These are phyloP conservation scores for Diplolepis rosae DNA, from an alignment of 2,888 invertebrate genomes.

Conservation along the genomic window DNA sequence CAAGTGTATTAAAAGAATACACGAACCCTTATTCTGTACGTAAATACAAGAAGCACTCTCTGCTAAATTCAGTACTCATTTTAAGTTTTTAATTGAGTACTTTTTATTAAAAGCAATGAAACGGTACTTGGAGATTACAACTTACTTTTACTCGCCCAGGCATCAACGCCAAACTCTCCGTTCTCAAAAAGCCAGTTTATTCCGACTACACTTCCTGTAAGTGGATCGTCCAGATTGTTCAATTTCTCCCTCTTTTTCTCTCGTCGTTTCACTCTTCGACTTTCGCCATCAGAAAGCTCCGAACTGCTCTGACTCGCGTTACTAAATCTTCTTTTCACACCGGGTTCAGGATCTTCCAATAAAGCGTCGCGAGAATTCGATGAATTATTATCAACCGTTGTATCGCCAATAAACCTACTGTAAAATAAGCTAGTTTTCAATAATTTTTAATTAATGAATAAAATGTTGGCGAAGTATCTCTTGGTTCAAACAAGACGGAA, in stretches of 20 bases:
- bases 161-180: constrained; percentile 62
- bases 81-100: not conserved
- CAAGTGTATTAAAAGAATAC: not conserved
- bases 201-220: constrained; percentile 76
- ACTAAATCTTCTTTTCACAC: constrained; percentile 66
- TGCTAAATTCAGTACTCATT: not conserved
- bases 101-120: not conserved
- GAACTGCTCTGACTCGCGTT: constrained; percentile 71
- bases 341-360: constrained; percentile 64
- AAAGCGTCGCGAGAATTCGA: constrained; percentile 70
- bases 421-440: not conserved
- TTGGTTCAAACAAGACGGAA: too few relatives aligned
- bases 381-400: constrained; percentile 65
- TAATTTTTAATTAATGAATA: not conserved
- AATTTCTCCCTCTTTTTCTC: constrained; percentile 54
- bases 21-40: not conserved
- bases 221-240: constrained; percentile 65
- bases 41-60: not conserved
- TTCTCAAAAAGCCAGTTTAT: constrained; percentile 80
- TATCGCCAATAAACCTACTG: constrained; percentile 65
- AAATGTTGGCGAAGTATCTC: too few relatives aligned
- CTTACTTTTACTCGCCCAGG: constrained; percentile 69
- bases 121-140: too few relatives aligned
- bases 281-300: constrained; percentile 67
- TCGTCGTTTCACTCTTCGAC: constrained; percentile 55